Percentiles rank a stretch among this genome's conserved stretches.
Evolutionary conservation across 23 tunicate genomes (phyloP).

Genomic region (Clavelina lepadiformis): DNA sequence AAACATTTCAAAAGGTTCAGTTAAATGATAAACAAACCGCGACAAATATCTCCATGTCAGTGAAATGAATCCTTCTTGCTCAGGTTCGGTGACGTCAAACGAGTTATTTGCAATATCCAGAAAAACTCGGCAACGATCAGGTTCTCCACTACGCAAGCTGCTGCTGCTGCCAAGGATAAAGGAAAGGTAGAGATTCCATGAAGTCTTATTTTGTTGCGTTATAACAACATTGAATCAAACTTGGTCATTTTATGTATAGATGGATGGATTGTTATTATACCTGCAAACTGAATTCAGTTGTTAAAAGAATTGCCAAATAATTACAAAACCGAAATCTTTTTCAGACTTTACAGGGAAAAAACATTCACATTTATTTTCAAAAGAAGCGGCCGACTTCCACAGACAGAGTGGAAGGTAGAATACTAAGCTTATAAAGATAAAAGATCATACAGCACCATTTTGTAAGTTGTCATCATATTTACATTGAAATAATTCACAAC

Average conservation of each 20-base stretch:
- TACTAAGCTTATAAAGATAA: too few species aligned
- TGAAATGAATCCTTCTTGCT: background rate
- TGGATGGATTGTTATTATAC: too few species aligned
- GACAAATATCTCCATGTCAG: background rate
- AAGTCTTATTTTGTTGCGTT: too few species aligned
- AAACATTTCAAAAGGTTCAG: conserved; percentile 46
- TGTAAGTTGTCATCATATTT: too few species aligned
- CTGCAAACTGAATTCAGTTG: background rate
- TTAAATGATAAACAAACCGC: too few species aligned
- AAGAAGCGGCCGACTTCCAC: background rate
- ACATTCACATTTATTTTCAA: conserved; percentile 19
- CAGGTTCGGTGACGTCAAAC: conserved; percentile 51
- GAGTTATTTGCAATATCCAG: conserved; percentile 7
- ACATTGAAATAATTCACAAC: too few species aligned
- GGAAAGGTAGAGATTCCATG: conserved; percentile 56
- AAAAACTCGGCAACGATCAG: conserved; percentile 35
- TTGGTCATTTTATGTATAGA: too few species aligned
- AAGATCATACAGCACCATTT: too few species aligned
- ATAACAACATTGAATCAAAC: too few species aligned
- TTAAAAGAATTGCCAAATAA: background rate
- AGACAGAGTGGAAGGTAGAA: too few species aligned
- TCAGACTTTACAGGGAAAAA: conserved; percentile 16
- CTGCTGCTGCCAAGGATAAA: conserved; percentile 49
- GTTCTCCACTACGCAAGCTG: conserved; percentile 38
- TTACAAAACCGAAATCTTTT: background rate